Evolutionary conservation across 2,797 vertebrate genomes (phyloP).

Genomic region (Glossophaga mutica): DNA sequence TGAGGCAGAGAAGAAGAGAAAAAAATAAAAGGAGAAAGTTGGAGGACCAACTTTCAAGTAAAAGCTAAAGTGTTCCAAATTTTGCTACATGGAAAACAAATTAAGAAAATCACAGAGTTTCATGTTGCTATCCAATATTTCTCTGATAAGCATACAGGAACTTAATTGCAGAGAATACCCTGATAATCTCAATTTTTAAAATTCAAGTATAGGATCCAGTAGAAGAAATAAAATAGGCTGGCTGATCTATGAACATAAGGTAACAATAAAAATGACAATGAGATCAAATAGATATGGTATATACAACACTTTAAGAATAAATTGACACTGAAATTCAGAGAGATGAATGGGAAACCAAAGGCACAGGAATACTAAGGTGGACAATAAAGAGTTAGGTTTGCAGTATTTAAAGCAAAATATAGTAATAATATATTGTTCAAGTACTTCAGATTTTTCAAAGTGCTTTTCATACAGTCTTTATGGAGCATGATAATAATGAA

Average conservation of each 20-base stretch:
- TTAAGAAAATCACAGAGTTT: background rate
- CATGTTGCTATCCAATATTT: background rate
- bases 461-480: background rate
- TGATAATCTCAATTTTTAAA: background rate
- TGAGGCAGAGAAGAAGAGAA: background rate
- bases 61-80: background rate
- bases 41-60: background rate
- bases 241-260: background rate
- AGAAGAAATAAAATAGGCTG: background rate
- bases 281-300: background rate
- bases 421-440: background rate
- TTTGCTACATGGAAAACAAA: background rate
- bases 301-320: background rate
- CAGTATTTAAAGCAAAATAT: slow-evolving; percentile 9
- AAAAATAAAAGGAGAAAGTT: background rate
- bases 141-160: background rate
- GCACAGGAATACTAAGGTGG: background rate
- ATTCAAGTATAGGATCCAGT: background rate
- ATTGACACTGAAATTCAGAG: background rate
- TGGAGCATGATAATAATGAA: background rate
- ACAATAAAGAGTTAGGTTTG: background rate
- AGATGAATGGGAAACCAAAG: background rate
- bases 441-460: background rate
- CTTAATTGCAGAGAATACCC: background rate
- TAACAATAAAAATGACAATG: background rate